These are phyloP conservation scores for Lacerta bilineata DNA, from an alignment of 2,797 vertebrate species.

Conservation along the genomic window DNA sequence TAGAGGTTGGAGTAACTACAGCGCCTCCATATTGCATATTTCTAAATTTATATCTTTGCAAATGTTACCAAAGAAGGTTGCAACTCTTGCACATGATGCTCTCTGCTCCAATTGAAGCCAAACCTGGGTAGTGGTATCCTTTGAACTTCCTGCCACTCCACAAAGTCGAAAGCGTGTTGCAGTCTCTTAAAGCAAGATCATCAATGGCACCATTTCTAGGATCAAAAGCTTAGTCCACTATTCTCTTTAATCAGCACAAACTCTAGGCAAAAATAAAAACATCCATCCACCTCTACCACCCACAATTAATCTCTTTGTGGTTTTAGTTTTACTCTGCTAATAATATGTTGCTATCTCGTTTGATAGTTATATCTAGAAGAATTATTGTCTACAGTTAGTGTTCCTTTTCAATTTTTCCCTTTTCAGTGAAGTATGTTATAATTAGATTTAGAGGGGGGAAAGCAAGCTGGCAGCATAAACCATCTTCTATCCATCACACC, in stretches of 20 bases:
- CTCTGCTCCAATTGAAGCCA: not conserved
- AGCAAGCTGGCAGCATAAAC: constrained; percentile 11
- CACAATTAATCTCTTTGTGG: constrained; percentile 9
- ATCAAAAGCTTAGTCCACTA: not conserved
- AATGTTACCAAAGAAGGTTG: not conserved
- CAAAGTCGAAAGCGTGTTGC: not conserved
- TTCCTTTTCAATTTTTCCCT: constrained; percentile 3
- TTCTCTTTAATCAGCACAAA: not conserved
- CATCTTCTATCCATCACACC: constrained; percentile 13
- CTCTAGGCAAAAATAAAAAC: constrained; percentile 19
- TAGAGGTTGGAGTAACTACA: not conserved
- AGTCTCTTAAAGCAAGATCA: not conserved
- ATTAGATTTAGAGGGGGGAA: constrained; percentile 7
- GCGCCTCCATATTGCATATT: not conserved
- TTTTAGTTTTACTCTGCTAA: not conserved
- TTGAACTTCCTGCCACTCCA: not conserved
- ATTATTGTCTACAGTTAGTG: constrained; percentile 15
- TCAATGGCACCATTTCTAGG: not conserved
- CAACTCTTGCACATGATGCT: not conserved
- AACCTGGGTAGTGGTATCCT: not conserved
- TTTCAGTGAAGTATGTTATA: constrained; percentile 29
- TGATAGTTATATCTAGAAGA: constrained; percentile 12
- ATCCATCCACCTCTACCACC: not conserved
- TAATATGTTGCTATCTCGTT: not conserved
- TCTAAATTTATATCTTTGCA: not conserved